These are phyloP conservation scores for Colossoma macropomum DNA, from an alignment of 2,113 vertebrate species.

Conservation along the genomic window DNA sequence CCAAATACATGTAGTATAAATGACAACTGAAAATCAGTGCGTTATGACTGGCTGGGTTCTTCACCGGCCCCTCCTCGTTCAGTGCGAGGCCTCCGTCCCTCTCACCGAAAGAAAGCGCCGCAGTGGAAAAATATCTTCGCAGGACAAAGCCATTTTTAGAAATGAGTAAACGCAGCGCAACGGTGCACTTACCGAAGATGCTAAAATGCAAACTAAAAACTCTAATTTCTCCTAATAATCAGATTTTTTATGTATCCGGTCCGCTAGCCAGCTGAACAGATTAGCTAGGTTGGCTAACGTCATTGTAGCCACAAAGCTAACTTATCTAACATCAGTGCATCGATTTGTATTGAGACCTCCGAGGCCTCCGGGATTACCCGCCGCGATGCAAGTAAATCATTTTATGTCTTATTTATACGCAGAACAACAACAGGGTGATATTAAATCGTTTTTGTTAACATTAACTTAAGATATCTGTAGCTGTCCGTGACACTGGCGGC, in stretches of 20 bases:
- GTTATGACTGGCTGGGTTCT: background rate
- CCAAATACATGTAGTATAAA: background rate
- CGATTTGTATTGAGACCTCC: background rate
- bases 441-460: background rate
- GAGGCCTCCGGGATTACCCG: constrained; percentile 31
- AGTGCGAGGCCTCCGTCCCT: constrained; percentile 2
- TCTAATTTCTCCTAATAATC: background rate
- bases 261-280: background rate
- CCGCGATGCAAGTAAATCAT: background rate
- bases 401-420: background rate
- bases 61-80: constrained; percentile 7
- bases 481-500: background rate
- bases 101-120: background rate
- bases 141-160: background rate
- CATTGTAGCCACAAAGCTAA: constrained; percentile 19
- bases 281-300: constrained; percentile 43
- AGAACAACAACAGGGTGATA: background rate
- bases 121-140: background rate
- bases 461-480: too few relatives aligned
- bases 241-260: background rate
- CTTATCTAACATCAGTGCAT: constrained; percentile 9
- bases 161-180: background rate
- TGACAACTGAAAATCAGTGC: background rate
- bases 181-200: accelerated
- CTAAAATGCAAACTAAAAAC: background rate